Evolutionary conservation across 2,113 vertebrate genomes (phyloP), one percentile per base, ranked within the genome.

Genomic region (Varanus komodoensis): DNA sequence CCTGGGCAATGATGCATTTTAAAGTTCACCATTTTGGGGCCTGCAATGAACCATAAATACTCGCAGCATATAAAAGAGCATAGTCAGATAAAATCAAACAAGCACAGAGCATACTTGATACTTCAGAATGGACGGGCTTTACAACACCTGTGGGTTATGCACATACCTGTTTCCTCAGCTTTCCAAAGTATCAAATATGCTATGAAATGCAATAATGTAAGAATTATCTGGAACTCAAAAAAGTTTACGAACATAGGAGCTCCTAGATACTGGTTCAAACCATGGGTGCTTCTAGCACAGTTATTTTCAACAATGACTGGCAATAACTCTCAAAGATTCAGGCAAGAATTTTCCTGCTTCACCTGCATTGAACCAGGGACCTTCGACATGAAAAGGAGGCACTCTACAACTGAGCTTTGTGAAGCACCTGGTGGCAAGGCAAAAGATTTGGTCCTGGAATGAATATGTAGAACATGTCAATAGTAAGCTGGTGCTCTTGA

Each of bases 1-100:
- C 68, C 92, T 54, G 11, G 44, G 9, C 68, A 91, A 86, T 74
- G 4, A 84, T 91, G 29, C 29, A 79, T 90, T 94, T 90, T 86
- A 78, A 38, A 93, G 75, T 89, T 92, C 38, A 92, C 27, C 19
- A 82, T 82, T 57, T 86, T 89, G 89, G 83, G 9, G 67, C 2
- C 50, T 88, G 84, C 87, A 2, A n/a, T 80, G 38, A 89, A 91
- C 67, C 82, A 34, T 11, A 32, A 92, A 27, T 38, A 84, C 8
- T 23, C 86, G 89, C 90, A 14, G 57, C n/a, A 50, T 29, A 86
- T 88, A 19, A 91, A 69, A 89, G 69, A 87, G 87, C 67, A 14
- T 0, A 89, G 48, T n/a, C 54, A 0, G 77, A 54, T 23, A 86
- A 67, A 19, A 89, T 48, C 14, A 90, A 79, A 92, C 61, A 88